A percentile compares a stretch with the other conserved stretches of the same genome.
Conservation (phyloP, 2,113 vertebrate species). For the Sclerurus mexicanus region DNA sequence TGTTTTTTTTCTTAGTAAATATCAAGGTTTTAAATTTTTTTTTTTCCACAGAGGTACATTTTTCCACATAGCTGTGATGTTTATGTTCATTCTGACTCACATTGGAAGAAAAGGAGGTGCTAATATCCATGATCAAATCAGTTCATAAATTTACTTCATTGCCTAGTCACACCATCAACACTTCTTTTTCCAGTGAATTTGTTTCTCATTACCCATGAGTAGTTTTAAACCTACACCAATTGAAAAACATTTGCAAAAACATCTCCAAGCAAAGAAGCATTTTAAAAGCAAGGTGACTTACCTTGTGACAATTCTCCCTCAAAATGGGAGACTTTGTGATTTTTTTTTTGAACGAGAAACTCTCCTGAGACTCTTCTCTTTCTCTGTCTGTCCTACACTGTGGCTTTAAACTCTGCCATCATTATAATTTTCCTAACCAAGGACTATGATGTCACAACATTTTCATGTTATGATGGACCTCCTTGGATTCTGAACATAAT, state of each 20-base stretch:
- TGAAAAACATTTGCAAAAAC: not conserved
- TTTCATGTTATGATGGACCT: constrained; percentile 50
- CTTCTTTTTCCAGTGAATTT: constrained; percentile 63
- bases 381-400: not conserved
- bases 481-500: constrained; percentile 31
- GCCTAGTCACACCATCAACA: constrained; percentile 51
- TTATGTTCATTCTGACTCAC: constrained; percentile 53
- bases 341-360: not conserved
- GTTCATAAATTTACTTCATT: constrained; percentile 67
- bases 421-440: constrained; percentile 59
- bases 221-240: not conserved
- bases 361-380: not conserved
- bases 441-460: constrained; percentile 48
- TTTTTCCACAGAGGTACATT: not conserved
- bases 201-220: constrained; percentile 43
- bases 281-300: constrained; percentile 3
- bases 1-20: not conserved
- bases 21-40: accelerated
- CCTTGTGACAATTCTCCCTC: not conserved
- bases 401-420: constrained; percentile 49
- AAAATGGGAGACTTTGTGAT: not conserved
- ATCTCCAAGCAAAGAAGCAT: not conserved
- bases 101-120: constrained; percentile 59
- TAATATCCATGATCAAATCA: constrained; percentile 65
- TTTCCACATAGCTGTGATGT: constrained; percentile 34